Evolutionary conservation across 1,140 invertebrate species (phyloP).

Genomic region (Ectropis grisescens): DNA sequence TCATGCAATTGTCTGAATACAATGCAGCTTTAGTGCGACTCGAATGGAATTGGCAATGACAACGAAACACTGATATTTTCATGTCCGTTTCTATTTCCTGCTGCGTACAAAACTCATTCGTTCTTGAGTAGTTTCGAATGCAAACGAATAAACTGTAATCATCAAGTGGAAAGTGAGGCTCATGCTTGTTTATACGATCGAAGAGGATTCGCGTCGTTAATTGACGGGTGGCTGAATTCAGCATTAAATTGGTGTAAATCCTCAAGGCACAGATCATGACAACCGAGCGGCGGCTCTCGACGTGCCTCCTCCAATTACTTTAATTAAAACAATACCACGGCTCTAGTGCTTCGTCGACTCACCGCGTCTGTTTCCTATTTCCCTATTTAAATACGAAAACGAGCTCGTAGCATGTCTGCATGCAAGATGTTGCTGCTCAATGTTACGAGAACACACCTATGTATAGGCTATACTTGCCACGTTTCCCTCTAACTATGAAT

Average conservation of each 20-base stretch:
- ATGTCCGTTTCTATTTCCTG: no score
- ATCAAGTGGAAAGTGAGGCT: no score
- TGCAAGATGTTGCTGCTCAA: constrained; percentile 56
- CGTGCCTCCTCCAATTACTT: constrained; percentile 67
- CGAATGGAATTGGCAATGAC: no score
- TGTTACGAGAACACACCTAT: constrained; percentile 24
- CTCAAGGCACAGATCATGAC: constrained; percentile 67
- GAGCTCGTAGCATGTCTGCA: constrained; percentile 54
- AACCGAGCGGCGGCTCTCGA: constrained; percentile 53
- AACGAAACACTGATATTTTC: no score
- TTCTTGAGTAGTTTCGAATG: no score
- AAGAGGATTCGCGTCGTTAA: constrained; percentile 34
- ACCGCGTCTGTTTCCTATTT: constrained; percentile 65
- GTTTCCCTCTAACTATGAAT: constrained; percentile 1
- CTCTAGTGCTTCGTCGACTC: constrained; percentile 62
- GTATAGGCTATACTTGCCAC: no score
- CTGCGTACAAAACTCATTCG: no score
- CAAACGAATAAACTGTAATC: no score
- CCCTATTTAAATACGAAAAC: constrained; percentile 69
- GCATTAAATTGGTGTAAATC: constrained; percentile 67
- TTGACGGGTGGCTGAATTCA: constrained; percentile 51
- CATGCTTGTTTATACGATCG: no score
- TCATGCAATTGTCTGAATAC: no score
- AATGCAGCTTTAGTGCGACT: no score
- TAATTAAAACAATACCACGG: constrained; percentile 68